Evolutionary conservation across 30 jellyfish, hydroid and myxozoan genomes (phyloP).

Genomic region (Phacellophora camtschatica): DNA sequence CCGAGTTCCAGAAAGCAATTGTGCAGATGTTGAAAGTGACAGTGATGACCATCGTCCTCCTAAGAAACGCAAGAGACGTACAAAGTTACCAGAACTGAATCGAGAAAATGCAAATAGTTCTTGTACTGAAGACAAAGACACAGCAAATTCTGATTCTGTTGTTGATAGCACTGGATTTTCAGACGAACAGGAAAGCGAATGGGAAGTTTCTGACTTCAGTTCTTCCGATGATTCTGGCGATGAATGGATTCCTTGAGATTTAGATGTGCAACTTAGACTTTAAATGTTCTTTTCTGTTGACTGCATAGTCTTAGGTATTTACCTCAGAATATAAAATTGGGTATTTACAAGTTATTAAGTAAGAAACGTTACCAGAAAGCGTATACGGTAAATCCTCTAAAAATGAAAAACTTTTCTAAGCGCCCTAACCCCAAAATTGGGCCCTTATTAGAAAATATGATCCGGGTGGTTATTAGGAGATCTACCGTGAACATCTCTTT

Average conservation of each 20-base stretch:
- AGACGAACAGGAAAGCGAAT: conserved; percentile 55
- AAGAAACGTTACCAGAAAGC: not conserved
- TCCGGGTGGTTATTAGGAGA: no score
- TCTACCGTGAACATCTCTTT: no score
- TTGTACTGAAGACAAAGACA: conserved; percentile 31
- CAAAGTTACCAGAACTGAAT: conserved; percentile 9
- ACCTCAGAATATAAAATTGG: not conserved
- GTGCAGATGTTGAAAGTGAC: conserved; percentile 52
- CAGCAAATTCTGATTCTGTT: conserved; percentile 27
- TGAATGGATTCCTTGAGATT: conserved; percentile 55
- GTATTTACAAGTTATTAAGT: not conserved
- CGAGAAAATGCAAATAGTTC: conserved; percentile 4
- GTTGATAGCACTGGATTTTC: conserved; percentile 10
- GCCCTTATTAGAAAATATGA: no score
- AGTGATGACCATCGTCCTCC: conserved; percentile 7
- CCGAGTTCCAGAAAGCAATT: conserved; percentile 9
- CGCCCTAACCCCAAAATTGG: no score
- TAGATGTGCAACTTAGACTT: no score
- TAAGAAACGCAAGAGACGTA: conserved; percentile 39
- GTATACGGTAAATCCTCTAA: not conserved
- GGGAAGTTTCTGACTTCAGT: conserved; percentile 44
- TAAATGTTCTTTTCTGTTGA: not conserved
- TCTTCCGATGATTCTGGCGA: conserved; percentile 49
- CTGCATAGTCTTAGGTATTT: not conserved
- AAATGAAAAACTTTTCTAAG: not conserved